These are phyloP conservation scores for Pomatorhinus ruficollis DNA, from an alignment of 2,113 vertebrate species.

Conservation along the genomic window DNA sequence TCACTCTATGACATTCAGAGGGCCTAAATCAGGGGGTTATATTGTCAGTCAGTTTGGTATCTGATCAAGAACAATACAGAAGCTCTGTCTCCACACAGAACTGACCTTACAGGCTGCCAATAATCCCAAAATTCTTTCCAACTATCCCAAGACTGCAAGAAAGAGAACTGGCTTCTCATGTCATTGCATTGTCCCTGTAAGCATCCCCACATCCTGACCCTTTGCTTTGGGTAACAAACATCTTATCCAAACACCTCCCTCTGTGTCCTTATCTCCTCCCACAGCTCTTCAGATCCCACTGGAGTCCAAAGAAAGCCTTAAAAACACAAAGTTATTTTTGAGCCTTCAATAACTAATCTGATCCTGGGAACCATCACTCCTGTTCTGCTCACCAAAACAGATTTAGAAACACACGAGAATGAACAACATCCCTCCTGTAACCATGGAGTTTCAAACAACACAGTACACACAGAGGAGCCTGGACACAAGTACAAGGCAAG, in stretches of 20 bases:
- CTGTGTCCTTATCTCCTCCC: conserved; percentile 22
- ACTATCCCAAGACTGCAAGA: not conserved
- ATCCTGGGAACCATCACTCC: conserved; percentile 58
- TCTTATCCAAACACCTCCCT: not conserved
- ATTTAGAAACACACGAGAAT: conserved; percentile 13
- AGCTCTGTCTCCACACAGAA: not conserved
- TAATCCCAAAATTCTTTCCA: not conserved
- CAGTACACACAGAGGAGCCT: conserved; percentile 16
- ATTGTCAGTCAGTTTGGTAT: not conserved
- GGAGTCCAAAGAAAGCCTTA: conserved; percentile 43
- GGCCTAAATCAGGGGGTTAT: not conserved
- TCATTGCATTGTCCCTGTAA: not conserved
- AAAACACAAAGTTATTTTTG: conserved; percentile 59
- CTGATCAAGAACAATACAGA: not conserved
- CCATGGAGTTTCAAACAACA: conserved; percentile 58
- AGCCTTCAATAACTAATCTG: conserved; percentile 45
- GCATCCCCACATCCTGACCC: not conserved
- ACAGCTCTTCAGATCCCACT: conserved; percentile 20
- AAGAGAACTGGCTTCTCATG: not conserved
- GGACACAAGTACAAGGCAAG: not conserved
- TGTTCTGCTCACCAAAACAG: conserved; percentile 27
- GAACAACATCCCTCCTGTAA: conserved; percentile 39
- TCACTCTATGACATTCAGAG: not conserved
- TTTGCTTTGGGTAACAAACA: not conserved
- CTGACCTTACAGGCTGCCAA: not conserved